Conservation (phyloP, 2,113 vertebrate genomes). For the Orthonyx spaldingii region DNA sequence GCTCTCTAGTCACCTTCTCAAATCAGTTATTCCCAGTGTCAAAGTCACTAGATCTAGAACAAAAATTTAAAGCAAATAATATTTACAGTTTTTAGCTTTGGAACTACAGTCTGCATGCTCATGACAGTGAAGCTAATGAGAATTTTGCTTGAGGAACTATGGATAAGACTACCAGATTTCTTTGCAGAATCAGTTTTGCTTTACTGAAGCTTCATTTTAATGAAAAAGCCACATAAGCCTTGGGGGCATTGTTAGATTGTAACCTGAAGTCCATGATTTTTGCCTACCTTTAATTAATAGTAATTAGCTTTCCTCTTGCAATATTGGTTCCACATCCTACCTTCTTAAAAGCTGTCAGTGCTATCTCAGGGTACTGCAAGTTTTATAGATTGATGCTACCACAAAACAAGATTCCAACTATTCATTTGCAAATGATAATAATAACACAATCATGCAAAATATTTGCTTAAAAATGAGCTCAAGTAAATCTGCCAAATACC, state of each 20-base stretch:
- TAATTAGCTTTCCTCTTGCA: neutral
- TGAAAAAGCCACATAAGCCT: neutral
- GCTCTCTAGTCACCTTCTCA: neutral
- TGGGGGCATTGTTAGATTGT: neutral
- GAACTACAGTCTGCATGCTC: neutral
- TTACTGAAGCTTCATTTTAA: neutral
- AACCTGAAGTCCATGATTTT: neutral
- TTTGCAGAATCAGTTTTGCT: constrained; percentile 5
- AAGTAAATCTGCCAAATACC: neutral
- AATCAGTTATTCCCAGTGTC: neutral
- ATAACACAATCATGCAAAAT: neutral
- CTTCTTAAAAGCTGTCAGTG: neutral
- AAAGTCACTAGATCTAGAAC: neutral
- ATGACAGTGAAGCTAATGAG: constrained; percentile 8
- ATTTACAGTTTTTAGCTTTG: neutral
- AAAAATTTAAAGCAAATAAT: neutral
- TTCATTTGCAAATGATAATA: neutral
- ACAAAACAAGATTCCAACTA: neutral
- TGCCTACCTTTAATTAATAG: neutral
- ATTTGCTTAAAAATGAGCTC: neutral
- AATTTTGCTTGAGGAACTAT: neutral
- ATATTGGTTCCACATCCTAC: neutral
- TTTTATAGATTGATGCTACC: neutral
- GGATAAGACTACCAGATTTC: neutral
- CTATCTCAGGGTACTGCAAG: neutral